These are phyloP conservation scores for Lota lota DNA, from an alignment of 2,113 vertebrate genomes.

Conservation along the genomic window DNA sequence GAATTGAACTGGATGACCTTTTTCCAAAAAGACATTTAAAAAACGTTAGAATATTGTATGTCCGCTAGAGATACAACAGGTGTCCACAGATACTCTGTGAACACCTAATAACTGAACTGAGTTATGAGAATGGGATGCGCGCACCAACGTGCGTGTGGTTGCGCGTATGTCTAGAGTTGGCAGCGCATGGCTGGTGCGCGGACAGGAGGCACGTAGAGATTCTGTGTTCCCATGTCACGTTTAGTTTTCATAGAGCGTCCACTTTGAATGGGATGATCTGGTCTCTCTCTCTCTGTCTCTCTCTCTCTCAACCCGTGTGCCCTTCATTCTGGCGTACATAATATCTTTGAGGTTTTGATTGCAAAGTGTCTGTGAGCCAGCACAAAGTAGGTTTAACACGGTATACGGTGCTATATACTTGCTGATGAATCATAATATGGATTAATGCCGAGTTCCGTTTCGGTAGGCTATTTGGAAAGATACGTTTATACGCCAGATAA, in stretches of 20 bases:
- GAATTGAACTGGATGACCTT: constrained; percentile 43
- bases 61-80: background rate
- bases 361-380: too few species aligned
- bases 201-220: constrained; percentile 54
- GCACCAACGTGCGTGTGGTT: background rate
- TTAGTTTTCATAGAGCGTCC: constrained; percentile 47
- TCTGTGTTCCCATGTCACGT: constrained; percentile 57
- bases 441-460: too few species aligned
- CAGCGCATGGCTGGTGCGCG: background rate
- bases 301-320: too few species aligned
- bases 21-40: constrained; percentile 29
- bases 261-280: constrained; percentile 43
- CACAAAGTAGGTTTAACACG: too few species aligned
- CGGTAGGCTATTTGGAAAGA: too few species aligned
- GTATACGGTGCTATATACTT: too few species aligned
- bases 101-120: background rate
- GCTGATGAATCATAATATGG: too few species aligned
- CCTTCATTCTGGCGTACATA: too few species aligned
- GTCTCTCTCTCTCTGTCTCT: too few species aligned
- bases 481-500: too few species aligned
- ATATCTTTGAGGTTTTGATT: too few species aligned
- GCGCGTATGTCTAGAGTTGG: background rate
- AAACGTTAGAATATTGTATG: constrained; percentile 25
- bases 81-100: background rate
- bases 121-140: background rate